A percentile compares a stretch with the other conserved stretches of the same genome.
Conservation (phyloP, 1,140 invertebrate genomes). For the Daktulosphaira vitifoliae region DNA sequence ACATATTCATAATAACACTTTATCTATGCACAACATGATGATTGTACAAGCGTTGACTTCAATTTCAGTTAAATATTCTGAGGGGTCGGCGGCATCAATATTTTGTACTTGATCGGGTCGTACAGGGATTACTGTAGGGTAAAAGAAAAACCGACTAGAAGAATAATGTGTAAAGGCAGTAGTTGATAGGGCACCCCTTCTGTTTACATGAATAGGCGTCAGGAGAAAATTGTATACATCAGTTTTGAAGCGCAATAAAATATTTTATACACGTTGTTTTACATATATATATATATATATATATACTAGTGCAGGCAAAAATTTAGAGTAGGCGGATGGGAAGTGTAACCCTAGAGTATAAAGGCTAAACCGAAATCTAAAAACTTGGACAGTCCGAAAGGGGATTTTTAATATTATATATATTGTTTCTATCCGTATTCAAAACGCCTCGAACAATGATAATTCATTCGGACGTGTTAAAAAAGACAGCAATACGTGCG, state of each 20-base stretch:
- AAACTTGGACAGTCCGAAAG: constrained; percentile 29
- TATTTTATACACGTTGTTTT: constrained; percentile 29
- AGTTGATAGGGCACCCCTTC: background rate
- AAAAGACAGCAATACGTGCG: constrained; percentile 12
- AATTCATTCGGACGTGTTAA: constrained; percentile 32
- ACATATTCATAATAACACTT: no score
- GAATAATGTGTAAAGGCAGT: background rate
- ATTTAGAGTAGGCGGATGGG: constrained; percentile 4
- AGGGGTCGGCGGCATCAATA: constrained; percentile 28
- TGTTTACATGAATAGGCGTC: constrained; percentile 26
- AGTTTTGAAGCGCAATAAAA: constrained; percentile 30
- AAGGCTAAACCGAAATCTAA: background rate
- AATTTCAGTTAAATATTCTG: constrained; percentile 27
- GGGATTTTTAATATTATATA: constrained; percentile 31
- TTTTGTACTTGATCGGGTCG: background rate
- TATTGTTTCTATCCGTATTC: constrained; percentile 22
- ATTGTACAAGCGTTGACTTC: constrained; percentile 14
- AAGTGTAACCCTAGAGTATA: constrained; percentile 18
- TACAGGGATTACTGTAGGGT: constrained; percentile 21
- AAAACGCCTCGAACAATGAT: constrained; percentile 27
- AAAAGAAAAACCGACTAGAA: constrained; percentile 1
- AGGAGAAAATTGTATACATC: constrained; percentile 31
- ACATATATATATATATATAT: background rate
- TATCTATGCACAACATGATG: background rate
- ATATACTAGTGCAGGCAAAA: background rate